Evolutionary conservation across 2,888 invertebrate genomes (phyloP).

Genomic region (Zonitis immaculata): DNA sequence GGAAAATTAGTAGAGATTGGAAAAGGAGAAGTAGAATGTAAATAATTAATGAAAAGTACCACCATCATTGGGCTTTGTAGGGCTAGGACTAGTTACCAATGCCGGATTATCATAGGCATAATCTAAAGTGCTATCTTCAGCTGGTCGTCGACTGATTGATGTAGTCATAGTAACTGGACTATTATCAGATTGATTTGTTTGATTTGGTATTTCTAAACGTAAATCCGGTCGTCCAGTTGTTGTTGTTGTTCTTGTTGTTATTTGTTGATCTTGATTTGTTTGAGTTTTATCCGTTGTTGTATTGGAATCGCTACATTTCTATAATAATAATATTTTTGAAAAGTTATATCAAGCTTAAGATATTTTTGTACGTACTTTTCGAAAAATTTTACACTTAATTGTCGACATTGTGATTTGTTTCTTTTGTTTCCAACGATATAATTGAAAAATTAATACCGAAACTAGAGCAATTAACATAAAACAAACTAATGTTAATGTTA

Average conservation of each 20-base stretch:
- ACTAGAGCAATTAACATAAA: constrained; percentile 37
- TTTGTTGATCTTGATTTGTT: constrained; percentile 15
- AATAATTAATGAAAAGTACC: neutral
- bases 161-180: constrained; percentile 61
- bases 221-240: constrained; percentile 27
- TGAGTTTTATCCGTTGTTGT: constrained; percentile 20
- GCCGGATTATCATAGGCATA: constrained; percentile 77
- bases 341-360: neutral
- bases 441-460: constrained; percentile 32
- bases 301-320: constrained; percentile 28
- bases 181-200: constrained; percentile 36
- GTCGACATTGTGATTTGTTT: constrained; percentile 40
- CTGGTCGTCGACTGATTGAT: constrained; percentile 67
- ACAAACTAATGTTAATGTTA: constrained; percentile 36
- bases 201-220: constrained; percentile 32
- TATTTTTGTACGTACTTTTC: constrained; percentile 27
- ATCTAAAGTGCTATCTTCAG: constrained; percentile 68
- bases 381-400: constrained; percentile 36
- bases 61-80: neutral
- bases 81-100: constrained; percentile 44
- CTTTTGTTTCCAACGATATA: constrained; percentile 43
- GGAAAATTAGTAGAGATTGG: neutral
- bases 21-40: neutral
- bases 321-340: neutral
- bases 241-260: too few relatives aligned